Conservation (phyloP, 2,888 invertebrate species). For the Parnassius smintheus region DNA sequence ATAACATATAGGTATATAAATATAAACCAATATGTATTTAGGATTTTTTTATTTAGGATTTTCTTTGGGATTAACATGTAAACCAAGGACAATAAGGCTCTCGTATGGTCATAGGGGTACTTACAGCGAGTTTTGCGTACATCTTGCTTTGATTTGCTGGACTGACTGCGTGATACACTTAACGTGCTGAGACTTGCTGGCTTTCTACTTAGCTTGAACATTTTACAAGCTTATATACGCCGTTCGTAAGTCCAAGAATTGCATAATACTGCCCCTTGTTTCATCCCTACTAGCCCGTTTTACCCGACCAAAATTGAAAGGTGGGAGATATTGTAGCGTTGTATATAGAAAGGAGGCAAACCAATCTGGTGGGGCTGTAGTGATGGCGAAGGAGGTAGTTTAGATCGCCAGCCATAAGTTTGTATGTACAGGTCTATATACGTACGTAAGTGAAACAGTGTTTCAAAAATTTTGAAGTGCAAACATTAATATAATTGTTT, state of each 20-base stretch:
- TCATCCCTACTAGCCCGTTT: constrained; percentile 70
- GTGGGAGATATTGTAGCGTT: constrained; percentile 33
- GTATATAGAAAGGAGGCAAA: constrained; percentile 44
- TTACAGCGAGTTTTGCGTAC: constrained; percentile 78
- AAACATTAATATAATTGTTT: neutral
- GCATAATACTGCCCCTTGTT: constrained; percentile 70
- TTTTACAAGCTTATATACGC: constrained; percentile 66
- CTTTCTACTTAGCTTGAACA: constrained; percentile 62
- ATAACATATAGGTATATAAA: no score
- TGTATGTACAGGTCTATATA: constrained; percentile 31
- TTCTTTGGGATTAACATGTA: no score
- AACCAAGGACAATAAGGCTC: no score
- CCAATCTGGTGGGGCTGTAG: constrained; percentile 53
- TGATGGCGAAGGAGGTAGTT: constrained; percentile 45
- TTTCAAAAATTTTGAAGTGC: neutral
- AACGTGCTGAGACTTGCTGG: constrained; percentile 57
- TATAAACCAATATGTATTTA: no score
- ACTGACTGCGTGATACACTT: constrained; percentile 66
- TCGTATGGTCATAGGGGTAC: constrained; percentile 34
- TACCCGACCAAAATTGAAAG: constrained; percentile 61
- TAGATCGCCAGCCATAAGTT: constrained; percentile 27
- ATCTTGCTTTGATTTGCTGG: constrained; percentile 71
- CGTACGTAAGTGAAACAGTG: constrained; percentile 21
- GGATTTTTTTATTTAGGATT: no score
- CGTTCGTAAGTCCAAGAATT: constrained; percentile 56